phyloP scores from a whole-genome alignment of 2,113 vertebrate species.

The Chaenogobius annularis region DNA sequence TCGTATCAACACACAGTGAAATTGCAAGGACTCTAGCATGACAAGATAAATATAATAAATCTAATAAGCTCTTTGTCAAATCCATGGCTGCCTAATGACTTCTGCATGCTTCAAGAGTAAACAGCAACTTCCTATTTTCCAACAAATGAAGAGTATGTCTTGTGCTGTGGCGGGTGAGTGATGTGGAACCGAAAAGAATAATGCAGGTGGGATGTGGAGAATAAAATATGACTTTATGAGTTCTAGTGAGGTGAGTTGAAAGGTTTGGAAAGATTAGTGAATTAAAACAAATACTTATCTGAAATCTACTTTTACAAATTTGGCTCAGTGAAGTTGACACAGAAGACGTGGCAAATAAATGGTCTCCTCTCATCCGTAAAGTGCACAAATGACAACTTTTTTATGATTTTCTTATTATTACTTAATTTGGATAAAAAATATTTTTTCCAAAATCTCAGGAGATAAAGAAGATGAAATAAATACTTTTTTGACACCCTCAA shows the following conservation, averaged over 20 bases:
- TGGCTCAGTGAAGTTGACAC: no score
- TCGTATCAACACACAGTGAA: constrained; percentile 24
- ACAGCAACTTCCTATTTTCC: constrained; percentile 46
- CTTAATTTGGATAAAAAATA: no score
- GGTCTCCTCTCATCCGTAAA: no score
- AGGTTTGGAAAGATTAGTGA: constrained; percentile 11
- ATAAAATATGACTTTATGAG: constrained; percentile 10
- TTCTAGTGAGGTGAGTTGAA: neutral
- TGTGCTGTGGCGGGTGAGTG: constrained; percentile 24
- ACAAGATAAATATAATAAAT: constrained; percentile 53
- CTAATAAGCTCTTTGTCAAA: constrained; percentile 41
- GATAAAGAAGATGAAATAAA: no score
- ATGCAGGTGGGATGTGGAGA: constrained; percentile 3
- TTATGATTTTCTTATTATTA: no score
- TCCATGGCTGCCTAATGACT: constrained; percentile 40
- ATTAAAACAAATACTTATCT: neutral
- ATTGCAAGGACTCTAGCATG: constrained; percentile 28
- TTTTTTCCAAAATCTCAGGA: no score
- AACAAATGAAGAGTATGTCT: constrained; percentile 37
- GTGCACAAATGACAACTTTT: no score
- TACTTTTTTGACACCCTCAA: no score
- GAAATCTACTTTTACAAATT: neutral
- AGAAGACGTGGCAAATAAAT: no score
- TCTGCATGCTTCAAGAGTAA: constrained; percentile 38
- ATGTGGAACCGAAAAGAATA: constrained; percentile 22